Percentiles rank a stretch among this genome's conserved stretches.
Conservation (phyloP, 2,888 invertebrate species). For the Sinotaia quadrata region DNA sequence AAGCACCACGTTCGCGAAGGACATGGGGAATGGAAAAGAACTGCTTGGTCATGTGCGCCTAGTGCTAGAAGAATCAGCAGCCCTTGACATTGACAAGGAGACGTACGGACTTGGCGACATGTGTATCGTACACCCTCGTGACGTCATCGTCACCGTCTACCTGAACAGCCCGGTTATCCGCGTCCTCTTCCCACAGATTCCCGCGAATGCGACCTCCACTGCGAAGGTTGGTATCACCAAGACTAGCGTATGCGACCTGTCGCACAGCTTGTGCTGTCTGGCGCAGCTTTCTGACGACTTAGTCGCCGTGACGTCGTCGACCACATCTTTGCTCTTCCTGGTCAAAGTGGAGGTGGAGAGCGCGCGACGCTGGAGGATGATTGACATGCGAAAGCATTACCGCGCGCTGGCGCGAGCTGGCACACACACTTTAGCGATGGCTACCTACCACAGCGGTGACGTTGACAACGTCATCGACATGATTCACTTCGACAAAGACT, state of each 20-base stretch:
- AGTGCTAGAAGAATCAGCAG: not conserved
- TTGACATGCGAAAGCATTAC: conserved; percentile 15
- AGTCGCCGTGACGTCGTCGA: conserved; percentile 13
- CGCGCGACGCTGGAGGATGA: not conserved
- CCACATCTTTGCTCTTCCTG: not conserved
- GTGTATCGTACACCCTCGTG: conserved; percentile 5
- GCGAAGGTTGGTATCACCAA: not conserved
- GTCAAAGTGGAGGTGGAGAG: not conserved
- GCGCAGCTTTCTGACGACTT: not conserved
- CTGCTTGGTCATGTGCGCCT: not conserved
- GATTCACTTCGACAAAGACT: conserved; percentile 3
- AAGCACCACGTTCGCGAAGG: not conserved
- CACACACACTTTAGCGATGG: conserved; percentile 12
- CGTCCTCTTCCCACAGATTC: not conserved
- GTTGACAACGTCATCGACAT: conserved; percentile 16
- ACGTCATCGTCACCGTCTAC: conserved; percentile 12
- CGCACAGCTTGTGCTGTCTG: conserved; percentile 11
- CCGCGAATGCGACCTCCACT: not conserved
- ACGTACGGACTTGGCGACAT: conserved; percentile 12
- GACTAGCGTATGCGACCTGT: not conserved
- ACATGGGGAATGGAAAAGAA: not conserved
- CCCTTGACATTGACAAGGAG: conserved; percentile 8
- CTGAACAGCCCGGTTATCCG: conserved; percentile 3
- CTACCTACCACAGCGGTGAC: conserved; percentile 18
- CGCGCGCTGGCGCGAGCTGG: conserved; percentile 3